These are phyloP conservation scores for Haliclona indistincta DNA, from an alignment of 37 sponge, comb jelly and placozoan genomes.

Conservation along the genomic window DNA sequence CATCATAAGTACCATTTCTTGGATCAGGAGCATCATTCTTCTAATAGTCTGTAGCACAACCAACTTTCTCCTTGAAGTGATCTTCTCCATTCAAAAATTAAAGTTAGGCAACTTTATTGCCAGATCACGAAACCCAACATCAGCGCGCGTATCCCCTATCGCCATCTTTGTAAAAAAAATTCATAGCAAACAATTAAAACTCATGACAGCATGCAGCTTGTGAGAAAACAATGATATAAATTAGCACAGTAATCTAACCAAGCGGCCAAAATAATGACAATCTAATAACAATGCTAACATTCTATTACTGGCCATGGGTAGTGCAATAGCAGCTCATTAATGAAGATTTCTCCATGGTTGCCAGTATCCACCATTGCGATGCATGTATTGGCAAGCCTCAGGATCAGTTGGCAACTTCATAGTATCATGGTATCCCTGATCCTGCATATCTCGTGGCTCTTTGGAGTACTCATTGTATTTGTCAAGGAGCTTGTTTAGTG, in stretches of 20 bases:
- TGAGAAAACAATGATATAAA: no score
- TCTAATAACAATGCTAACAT: no score
- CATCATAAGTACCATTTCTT: constrained; percentile 32
- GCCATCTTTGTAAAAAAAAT: no score
- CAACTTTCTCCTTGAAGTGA: constrained; percentile 37
- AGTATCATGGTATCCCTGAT: constrained; percentile 13
- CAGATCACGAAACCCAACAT: constrained; percentile 43
- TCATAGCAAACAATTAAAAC: no score
- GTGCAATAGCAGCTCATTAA: background rate
- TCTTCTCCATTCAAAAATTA: constrained; percentile 33
- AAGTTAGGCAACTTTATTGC: constrained; percentile 34
- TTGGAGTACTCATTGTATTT: constrained; percentile 13
- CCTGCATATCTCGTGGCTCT: background rate
- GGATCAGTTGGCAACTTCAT: background rate
- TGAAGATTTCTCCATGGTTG: constrained; percentile 6
- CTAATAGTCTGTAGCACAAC: constrained; percentile 29
- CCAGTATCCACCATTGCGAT: constrained; percentile 12
- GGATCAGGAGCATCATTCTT: constrained; percentile 8
- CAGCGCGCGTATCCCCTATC: no score
- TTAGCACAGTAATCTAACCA: no score
- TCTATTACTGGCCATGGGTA: no score
- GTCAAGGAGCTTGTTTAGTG: constrained; percentile 17
- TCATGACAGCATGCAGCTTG: no score
- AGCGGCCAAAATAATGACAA: no score
- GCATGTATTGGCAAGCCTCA: background rate